Conservation (phyloP, 2,888 invertebrate genomes). For the Pteria penguin region DNA sequence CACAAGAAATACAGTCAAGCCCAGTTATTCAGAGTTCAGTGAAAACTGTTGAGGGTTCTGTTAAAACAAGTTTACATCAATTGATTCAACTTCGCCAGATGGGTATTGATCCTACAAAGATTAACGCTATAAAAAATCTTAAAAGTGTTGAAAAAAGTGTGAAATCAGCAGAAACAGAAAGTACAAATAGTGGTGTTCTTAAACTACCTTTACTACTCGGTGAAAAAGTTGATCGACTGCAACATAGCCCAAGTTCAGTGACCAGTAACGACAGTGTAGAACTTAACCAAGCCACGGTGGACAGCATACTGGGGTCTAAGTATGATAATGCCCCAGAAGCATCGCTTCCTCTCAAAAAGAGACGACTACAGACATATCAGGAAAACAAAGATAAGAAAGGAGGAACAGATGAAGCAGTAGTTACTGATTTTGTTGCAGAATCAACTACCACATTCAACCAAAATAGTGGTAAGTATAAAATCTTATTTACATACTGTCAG, state of each 20-base stretch:
- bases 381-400: slow-evolving; percentile 1
- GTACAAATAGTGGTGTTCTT: background rate
- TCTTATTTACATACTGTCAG: no score
- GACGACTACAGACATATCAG: slow-evolving; percentile 47
- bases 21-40: background rate
- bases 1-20: background rate
- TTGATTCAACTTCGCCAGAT: background rate
- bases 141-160: background rate
- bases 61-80: background rate
- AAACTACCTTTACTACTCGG: slow-evolving; percentile 15
- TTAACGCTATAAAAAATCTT: no score
- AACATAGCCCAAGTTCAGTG: slow-evolving; percentile 23
- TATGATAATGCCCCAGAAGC: slow-evolving; percentile 43
- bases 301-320: slow-evolving; percentile 27
- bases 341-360: slow-evolving; percentile 58
- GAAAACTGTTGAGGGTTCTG: background rate
- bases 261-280: slow-evolving; percentile 32
- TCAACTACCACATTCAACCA: no score
- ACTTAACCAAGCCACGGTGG: slow-evolving; percentile 28
- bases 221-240: background rate
- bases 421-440: background rate
- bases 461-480: no score
- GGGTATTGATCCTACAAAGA: background rate
- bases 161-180: background rate
- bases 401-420: background rate